Evolutionary conservation across 2,113 vertebrate species (phyloP), one percentile per base, ranked within the genome.

Genomic region (Alligator sinensis): DNA sequence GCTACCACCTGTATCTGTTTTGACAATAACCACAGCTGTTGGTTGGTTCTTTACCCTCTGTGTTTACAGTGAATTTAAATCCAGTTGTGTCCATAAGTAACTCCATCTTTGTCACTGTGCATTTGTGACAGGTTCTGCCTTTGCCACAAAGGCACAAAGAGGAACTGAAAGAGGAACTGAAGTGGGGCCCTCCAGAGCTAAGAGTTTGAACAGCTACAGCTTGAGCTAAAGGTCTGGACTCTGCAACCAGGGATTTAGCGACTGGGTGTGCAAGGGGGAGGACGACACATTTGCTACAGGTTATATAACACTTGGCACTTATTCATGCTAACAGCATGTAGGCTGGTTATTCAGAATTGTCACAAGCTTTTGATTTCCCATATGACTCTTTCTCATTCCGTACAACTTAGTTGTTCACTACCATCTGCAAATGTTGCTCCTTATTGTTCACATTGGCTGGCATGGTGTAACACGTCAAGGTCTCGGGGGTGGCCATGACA

Each of bases 61-160:
- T 47, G 30, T 92, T 86, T 86, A 54, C 16, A 92, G 38, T 68
- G 68, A 91, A 92, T 87, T 90, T 93, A 95, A 95, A 86, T 74
- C 85, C 84, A 93, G 59, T 38, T 89, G 55, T 25, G 30, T 86
- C 66, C 77, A 57, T 70, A 80, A 92, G 59, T 58, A 93, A 80
- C 62, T 93, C 74, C 60, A 30, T 38, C 68, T 12, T 95, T 75
- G 34, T 47, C 28, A 28, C 74, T 85, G 34, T 38, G 59, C 30
- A 62, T 9, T 68, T 92, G 55, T 79, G 87, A 28, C 64, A 75
- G 47, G 47, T 47, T 85, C 92, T 79, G 82, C 58, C 58, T 92
- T 94, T 96, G 27, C 75, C 82, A 77, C n/a, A n/a, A n/a, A n/a
- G n/a, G n/a, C n/a, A n/a, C n/a, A n/a, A n/a, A n/a, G n/a, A n/a